phyloP scores from a whole-genome alignment of 2,888 invertebrate species.

The Ennomos quercinarius region DNA sequence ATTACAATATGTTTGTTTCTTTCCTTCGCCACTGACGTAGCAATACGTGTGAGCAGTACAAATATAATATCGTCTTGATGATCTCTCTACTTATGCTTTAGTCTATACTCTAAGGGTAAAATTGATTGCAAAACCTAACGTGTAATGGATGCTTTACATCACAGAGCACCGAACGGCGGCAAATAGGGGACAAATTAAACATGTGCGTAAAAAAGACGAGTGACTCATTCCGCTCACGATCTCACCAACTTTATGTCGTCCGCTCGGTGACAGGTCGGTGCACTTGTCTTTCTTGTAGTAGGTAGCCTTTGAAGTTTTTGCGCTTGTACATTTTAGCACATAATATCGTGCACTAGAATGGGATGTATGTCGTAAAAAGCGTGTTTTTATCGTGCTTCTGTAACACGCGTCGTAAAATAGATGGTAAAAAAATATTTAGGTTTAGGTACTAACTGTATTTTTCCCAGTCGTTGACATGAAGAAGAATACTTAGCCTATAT shows the following conservation, averaged over 20 bases:
- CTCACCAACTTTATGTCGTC: conserved; percentile 34
- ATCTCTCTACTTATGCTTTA: too few relatives aligned
- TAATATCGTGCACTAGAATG: background rate
- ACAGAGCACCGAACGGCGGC: conserved; percentile 43
- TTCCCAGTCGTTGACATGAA: too few relatives aligned
- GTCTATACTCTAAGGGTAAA: too few relatives aligned
- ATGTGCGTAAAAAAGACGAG: conserved; percentile 47
- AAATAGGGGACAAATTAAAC: conserved; percentile 77
- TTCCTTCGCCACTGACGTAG: too few relatives aligned
- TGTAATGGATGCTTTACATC: too few relatives aligned
- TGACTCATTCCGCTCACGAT: conserved; percentile 65
- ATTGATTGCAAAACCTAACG: too few relatives aligned
- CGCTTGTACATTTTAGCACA: background rate
- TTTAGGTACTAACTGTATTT: too few relatives aligned
- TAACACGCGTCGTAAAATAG: background rate
- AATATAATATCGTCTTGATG: too few relatives aligned
- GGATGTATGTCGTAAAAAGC: background rate
- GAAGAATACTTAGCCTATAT: too few relatives aligned
- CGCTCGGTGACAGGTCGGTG: conserved; percentile 41
- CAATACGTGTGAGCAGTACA: too few relatives aligned
- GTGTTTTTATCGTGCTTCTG: background rate
- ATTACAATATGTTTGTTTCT: too few relatives aligned
- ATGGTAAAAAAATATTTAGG: too few relatives aligned
- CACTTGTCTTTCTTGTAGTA: conserved; percentile 10
- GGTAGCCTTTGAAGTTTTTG: conserved; percentile 7